A percentile compares a stretch with the other conserved stretches of the same genome.
Evolutionary conservation across 2,113 vertebrate species (phyloP).

Genomic region (Calyptommatus sinebrachiatus): DNA sequence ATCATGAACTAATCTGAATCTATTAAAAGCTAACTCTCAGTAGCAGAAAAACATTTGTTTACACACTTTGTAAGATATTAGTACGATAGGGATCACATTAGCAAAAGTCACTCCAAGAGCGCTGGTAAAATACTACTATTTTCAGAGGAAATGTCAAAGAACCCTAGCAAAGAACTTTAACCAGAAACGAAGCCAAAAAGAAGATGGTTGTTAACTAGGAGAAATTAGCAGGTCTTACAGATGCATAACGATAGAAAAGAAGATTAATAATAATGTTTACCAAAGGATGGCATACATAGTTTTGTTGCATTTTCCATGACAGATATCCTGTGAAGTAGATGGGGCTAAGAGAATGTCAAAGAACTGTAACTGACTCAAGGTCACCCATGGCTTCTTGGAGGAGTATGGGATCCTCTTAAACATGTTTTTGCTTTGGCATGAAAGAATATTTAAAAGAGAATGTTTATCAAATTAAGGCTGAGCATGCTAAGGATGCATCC

Average conservation of each 20-base stretch:
- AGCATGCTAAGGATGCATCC: not conserved
- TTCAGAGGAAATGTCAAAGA: not conserved
- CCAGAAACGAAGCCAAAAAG: not conserved
- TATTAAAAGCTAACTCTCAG: not conserved
- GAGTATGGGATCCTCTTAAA: no score
- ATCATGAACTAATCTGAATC: not conserved
- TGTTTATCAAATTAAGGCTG: no score
- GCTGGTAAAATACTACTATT: not conserved
- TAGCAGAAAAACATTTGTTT: constrained; percentile 1
- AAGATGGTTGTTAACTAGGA: not conserved
- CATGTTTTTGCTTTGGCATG: no score
- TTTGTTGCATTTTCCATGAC: no score
- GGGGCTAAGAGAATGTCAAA: no score
- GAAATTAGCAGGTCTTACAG: not conserved
- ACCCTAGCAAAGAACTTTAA: not conserved
- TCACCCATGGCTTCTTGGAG: no score
- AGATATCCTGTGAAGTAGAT: no score
- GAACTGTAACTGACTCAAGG: no score
- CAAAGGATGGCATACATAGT: no score
- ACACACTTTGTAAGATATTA: fast-evolving
- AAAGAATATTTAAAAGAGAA: not conserved
- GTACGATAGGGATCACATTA: not conserved
- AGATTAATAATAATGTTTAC: no score
- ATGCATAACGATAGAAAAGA: no score
- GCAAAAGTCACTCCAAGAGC: fast-evolving